A percentile compares a stretch with the other conserved stretches of the same genome.
phyloP scores from a whole-genome alignment of 1,140 invertebrate species.

The Kradibia gibbosae region DNA sequence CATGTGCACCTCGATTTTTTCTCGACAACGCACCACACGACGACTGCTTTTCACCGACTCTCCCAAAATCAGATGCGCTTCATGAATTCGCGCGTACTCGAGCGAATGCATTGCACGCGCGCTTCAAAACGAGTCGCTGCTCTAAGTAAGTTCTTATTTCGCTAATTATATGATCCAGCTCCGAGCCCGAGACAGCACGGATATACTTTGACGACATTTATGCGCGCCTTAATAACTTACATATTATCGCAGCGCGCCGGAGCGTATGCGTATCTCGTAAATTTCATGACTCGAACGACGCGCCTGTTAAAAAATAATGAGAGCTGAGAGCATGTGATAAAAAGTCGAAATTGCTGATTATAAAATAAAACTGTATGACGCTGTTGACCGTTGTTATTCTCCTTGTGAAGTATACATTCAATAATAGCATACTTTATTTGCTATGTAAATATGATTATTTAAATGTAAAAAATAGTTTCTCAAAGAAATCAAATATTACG shows the following conservation, averaged over 20 bases:
- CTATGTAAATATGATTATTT: background rate
- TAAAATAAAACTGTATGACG: background rate
- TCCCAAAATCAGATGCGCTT: background rate
- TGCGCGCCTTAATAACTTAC: background rate
- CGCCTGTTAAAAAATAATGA: constrained; percentile 23
- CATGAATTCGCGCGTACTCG: background rate
- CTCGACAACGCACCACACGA: too few relatives aligned
- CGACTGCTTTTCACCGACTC: background rate
- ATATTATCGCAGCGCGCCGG: background rate
- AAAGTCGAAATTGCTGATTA: background rate
- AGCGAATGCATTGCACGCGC: background rate
- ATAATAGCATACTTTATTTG: background rate
- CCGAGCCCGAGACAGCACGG: background rate
- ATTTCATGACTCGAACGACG: background rate
- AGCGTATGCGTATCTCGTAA: background rate
- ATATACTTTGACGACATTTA: background rate
- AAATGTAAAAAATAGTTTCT: background rate
- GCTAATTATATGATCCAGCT: background rate
- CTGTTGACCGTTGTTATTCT: background rate
- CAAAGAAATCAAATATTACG: background rate
- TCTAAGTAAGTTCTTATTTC: background rate
- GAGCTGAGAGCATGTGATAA: background rate
- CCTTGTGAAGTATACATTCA: background rate
- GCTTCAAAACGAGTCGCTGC: background rate
- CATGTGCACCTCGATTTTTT: background rate